phyloP scores from a whole-genome alignment of 2,113 vertebrate genomes.

The Tetraodon nigroviridis region DNA sequence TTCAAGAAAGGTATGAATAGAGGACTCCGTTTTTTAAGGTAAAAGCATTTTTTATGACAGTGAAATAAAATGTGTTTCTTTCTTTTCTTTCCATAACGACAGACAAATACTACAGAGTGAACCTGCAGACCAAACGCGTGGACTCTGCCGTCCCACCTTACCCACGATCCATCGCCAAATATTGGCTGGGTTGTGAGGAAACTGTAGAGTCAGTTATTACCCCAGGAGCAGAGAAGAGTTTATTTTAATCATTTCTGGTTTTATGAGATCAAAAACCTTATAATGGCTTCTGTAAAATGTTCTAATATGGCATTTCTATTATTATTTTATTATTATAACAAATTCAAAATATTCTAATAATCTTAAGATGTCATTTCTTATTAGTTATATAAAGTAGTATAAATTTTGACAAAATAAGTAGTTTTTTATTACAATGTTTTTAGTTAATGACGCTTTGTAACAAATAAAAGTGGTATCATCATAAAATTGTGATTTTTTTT shows the following conservation, averaged over 20 bases:
- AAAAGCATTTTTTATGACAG: neutral
- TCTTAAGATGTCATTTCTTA: slow-evolving; percentile 1
- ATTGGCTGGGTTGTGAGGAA: slow-evolving; percentile 88
- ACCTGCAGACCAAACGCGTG: slow-evolving; percentile 80
- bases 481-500: neutral
- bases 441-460: too few relatives aligned
- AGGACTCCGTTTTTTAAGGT: neutral
- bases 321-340: neutral
- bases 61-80: neutral
- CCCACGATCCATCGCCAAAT: slow-evolving; percentile 87
- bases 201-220: slow-evolving; percentile 21
- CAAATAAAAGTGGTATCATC: too few relatives aligned
- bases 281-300: neutral
- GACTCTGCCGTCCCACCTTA: slow-evolving; percentile 80
- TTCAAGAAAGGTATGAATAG: slow-evolving; percentile 81
- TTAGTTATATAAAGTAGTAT: neutral
- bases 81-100: slow-evolving; percentile 36
- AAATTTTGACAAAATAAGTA: too few relatives aligned
- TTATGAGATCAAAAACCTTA: neutral
- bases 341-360: slow-evolving; percentile 23
- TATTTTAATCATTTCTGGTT: neutral
- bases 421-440: too few relatives aligned
- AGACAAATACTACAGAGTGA: slow-evolving; percentile 93
- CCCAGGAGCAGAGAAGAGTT: slow-evolving; percentile 59
- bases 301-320: neutral